A percentile compares a stretch with the other conserved stretches of the same genome.
phyloP scores from a whole-genome alignment of 2,797 vertebrate genomes.

The Myotis daubentonii region DNA sequence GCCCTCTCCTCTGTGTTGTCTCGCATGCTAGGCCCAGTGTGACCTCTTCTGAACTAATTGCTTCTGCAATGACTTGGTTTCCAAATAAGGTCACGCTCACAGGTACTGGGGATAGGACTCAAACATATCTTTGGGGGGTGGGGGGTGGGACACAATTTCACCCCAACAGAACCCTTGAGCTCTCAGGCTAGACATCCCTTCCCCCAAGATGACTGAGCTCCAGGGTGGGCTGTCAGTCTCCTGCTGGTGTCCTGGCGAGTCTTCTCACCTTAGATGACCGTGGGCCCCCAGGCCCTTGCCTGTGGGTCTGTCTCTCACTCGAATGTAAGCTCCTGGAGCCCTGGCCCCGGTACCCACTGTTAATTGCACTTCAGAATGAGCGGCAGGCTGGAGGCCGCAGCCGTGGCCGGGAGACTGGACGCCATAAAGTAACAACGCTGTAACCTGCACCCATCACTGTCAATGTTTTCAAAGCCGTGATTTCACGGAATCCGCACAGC shows the following conservation, averaged over 20 bases:
- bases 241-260: too few species aligned
- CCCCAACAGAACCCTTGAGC: too few species aligned
- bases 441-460: not conserved
- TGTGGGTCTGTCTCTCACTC: not conserved
- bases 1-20: not conserved
- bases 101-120: not conserved
- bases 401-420: not conserved
- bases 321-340: rapidly evolving
- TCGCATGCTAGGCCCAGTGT: not conserved
- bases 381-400: not conserved
- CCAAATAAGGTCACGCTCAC: not conserved
- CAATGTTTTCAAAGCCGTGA: not conserved
- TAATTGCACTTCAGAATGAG: not conserved
- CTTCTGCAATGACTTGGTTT: not conserved
- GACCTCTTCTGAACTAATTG: not conserved
- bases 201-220: not conserved
- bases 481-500: not conserved
- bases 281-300: not conserved
- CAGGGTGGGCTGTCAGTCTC: too few species aligned
- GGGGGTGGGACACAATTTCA: not conserved
- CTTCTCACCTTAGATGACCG: not conserved
- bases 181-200: not conserved
- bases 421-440: too few species aligned
- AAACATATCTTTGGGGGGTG: not conserved
- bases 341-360: rapidly evolving